These are phyloP conservation scores for Philopotamus ludificatus DNA, from an alignment of 1,140 invertebrate genomes.

Conservation along the genomic window DNA sequence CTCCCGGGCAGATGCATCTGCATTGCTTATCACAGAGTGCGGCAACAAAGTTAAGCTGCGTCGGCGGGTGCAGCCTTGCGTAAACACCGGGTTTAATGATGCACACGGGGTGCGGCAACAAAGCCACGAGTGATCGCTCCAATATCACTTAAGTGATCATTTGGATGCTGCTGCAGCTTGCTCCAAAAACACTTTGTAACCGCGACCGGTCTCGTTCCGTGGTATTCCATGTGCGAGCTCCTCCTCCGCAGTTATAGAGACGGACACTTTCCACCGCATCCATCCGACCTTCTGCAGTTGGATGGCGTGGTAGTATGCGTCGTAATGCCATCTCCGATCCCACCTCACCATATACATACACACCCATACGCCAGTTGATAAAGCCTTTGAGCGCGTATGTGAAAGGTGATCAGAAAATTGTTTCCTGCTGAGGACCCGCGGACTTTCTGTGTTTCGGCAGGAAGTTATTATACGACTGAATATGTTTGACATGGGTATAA, in stretches of 20 bases:
- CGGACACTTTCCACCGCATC: not conserved
- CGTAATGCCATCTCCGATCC: no score
- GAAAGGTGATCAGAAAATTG: slow-evolving; percentile 4
- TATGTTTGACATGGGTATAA: no score
- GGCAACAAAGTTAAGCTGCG: not conserved
- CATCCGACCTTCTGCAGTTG: no score
- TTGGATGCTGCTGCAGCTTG: slow-evolving; percentile 2
- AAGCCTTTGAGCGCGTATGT: slow-evolving; percentile 9
- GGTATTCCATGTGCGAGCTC: slow-evolving; percentile 12
- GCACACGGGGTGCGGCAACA: not conserved
- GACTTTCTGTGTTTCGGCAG: no score
- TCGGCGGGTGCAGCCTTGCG: not conserved
- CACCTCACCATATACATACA: no score
- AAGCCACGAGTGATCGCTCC: not conserved
- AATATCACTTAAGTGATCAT: slow-evolving; percentile 22
- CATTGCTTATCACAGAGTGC: not conserved
- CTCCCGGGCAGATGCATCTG: not conserved
- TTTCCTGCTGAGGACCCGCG: no score
- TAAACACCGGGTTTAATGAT: slow-evolving; percentile 4
- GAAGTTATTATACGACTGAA: no score
- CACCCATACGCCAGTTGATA: not conserved
- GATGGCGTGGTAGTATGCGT: no score
- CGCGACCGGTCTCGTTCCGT: not conserved
- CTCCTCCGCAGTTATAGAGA: not conserved
- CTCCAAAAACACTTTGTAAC: slow-evolving; percentile 10